Evolutionary conservation across 2,888 invertebrate genomes (phyloP).

Genomic region (Athalia cordata): DNA sequence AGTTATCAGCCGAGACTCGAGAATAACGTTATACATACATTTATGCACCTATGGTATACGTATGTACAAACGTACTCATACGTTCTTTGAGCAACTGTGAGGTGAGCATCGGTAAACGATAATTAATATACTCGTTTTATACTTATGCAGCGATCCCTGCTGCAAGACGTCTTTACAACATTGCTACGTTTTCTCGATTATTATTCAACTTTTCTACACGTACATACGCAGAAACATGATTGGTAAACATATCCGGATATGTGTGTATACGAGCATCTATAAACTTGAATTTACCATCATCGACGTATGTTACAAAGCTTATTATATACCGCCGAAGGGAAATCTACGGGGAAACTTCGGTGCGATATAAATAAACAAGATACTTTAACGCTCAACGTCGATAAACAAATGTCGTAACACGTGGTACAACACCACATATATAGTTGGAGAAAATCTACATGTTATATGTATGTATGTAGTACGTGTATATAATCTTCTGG

Average conservation of each 20-base stretch:
- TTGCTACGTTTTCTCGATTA: background rate
- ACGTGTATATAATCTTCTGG: background rate
- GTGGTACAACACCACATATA: constrained; percentile 1
- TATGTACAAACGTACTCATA: background rate
- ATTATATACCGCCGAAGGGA: constrained; percentile 1
- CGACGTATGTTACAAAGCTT: background rate
- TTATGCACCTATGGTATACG: background rate
- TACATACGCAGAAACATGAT: background rate
- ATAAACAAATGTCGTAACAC: constrained; percentile 33
- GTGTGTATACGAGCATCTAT: background rate
- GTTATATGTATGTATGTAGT: background rate
- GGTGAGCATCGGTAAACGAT: constrained; percentile 17
- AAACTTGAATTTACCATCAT: background rate
- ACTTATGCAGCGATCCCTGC: too few relatives aligned
- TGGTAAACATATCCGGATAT: background rate
- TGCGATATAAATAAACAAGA: background rate
- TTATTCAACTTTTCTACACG: background rate
- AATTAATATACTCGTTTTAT: constrained; percentile 14
- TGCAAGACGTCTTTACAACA: too few relatives aligned
- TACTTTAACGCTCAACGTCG: constrained; percentile 5
- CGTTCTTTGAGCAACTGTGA: too few relatives aligned
- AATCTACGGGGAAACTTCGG: constrained; percentile 7
- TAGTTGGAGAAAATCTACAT: background rate
- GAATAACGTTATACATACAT: background rate
- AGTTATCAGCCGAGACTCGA: background rate